Conservation (phyloP, 1,140 invertebrate species). For the Heliconius congener region DNA sequence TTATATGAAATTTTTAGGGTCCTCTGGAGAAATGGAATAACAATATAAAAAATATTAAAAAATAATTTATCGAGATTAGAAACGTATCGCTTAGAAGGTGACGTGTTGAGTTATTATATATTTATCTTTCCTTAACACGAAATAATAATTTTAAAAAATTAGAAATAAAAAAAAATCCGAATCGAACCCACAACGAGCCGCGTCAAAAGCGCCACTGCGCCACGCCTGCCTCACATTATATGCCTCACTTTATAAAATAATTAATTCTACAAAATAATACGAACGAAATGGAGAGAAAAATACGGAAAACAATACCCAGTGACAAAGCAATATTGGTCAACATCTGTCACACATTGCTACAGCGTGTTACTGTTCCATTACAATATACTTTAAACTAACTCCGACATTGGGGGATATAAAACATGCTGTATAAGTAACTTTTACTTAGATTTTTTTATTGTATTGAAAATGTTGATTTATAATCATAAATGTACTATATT, state of each 20-base stretch:
- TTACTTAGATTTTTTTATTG: not conserved
- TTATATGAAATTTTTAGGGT: not conserved
- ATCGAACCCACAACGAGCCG: too few species aligned
- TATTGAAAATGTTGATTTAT: not conserved
- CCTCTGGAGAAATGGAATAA: not conserved
- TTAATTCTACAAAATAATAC: not conserved
- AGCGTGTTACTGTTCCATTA: not conserved
- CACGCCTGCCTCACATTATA: too few species aligned
- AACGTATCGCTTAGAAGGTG: too few species aligned
- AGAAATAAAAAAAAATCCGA: not conserved
- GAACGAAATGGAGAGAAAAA: not conserved
- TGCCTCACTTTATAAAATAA: not conserved
- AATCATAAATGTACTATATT: too few species aligned
- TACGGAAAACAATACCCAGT: constrained; percentile 12
- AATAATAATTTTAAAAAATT: too few species aligned
- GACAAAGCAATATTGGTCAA: constrained; percentile 22
- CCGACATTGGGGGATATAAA: constrained; percentile 4
- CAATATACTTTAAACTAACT: constrained; percentile 7
- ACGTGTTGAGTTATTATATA: too few species aligned
- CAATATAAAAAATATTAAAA: not conserved
- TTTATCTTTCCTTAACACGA: too few species aligned
- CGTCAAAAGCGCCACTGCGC: too few species aligned
- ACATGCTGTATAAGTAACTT: not conserved
- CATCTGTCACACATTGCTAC: constrained; percentile 28
- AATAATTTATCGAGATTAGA: too few species aligned